phyloP scores from a whole-genome alignment of 2,888 invertebrate species.

The Laothoe populi region DNA sequence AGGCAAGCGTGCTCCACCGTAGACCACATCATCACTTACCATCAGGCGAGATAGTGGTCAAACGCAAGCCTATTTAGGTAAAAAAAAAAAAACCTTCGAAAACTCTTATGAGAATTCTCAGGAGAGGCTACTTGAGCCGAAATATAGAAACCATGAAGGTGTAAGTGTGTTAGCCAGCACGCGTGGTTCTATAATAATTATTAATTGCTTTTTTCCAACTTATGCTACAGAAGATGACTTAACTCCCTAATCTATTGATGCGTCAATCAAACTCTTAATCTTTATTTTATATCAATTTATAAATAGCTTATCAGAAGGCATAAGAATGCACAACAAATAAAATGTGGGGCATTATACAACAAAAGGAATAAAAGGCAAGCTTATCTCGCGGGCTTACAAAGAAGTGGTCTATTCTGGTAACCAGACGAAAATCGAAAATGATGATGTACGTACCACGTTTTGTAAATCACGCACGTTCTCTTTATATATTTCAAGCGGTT shows the following conservation, averaged over 20 bases:
- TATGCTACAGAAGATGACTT: neutral
- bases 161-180: too few species aligned
- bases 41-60: too few species aligned
- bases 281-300: neutral
- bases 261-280: neutral
- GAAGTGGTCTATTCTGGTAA: constrained; percentile 40
- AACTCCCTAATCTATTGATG: neutral
- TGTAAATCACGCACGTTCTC: constrained; percentile 47
- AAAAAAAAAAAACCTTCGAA: too few species aligned
- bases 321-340: constrained; percentile 30
- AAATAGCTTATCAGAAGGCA: neutral
- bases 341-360: constrained; percentile 28
- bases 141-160: too few species aligned
- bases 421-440: constrained; percentile 38
- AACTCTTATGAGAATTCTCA: too few species aligned
- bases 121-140: too few species aligned
- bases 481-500: constrained; percentile 42
- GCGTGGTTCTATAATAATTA: too few species aligned
- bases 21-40: too few species aligned
- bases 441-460: constrained; percentile 44
- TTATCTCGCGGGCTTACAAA: constrained; percentile 40
- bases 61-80: too few species aligned
- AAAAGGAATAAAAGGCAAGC: constrained; percentile 35
- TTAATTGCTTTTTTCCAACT: too few species aligned
- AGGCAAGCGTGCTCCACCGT: too few species aligned